Evolutionary conservation across 2,888 invertebrate species (phyloP), one percentile per base, ranked within the genome.

Genomic region (Pristionchus entomophagus): DNA sequence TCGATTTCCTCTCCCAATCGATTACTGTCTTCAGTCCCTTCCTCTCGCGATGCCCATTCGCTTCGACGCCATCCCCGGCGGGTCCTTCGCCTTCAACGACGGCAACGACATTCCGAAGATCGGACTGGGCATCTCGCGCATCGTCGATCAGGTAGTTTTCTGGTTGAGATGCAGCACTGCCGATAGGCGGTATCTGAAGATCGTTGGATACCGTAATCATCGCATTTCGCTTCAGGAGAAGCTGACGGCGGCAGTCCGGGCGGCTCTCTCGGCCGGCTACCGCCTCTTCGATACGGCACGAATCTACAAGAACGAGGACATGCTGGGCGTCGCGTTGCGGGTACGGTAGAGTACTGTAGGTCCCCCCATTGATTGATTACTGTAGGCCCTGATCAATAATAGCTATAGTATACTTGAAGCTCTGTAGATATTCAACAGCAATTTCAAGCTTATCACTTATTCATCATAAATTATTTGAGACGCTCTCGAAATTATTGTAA

Each of bases 261-360:
- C 87, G 0, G 87, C 87, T 22, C 82, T 87, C 45, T 38, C 80
- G n/a, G 73, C 62, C 86, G 96, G 96, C 10, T 96, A 96, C 93
- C 95, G 96, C 87, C 95, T 95, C 94, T 86, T 93, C 96, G 96
- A 97, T 94, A 96, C 96, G 53, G 96, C 96, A 10, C 95, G 95
- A 51, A 96, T 96, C 0, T 96, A 96, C 93, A 94, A 95, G 53
- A 97, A 96, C 94, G 96, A 97, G 94, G 93, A 93, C 82, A 95
- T 51, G 62, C 95, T 97, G 88, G 96, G 96, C 17, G 93, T 94
- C 53, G 96, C 96, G 6, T 94, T 87, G 19, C 45, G 80, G 77
- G 87, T 87, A 29, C n/a, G 19, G 22, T 19, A 35, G 29, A 32
- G 69, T 59, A 22, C 5, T 59, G 59, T n/a, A n/a, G n/a, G n/a